These are phyloP conservation scores for fruit fly (Drosophila melanogaster) DNA, from an alignment of 1,140 invertebrate species.

Conservation along the genomic window Release_6_plus_ISO1_MT NT_037436.4:18057501-18058000, in stretches of 20 bases:
- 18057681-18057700: conserved; percentile 51
- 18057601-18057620: conserved; percentile 26
- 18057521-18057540: background rate
- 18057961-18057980: too few species aligned
- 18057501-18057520: too few species aligned
- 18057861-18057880: background rate
- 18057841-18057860: conserved; percentile 37
- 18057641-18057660: conserved; percentile 23
- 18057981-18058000: too few species aligned
- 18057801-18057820: conserved; percentile 59
- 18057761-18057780: conserved; percentile 50
- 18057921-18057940: too few species aligned
- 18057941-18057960: too few species aligned
- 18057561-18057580: conserved; percentile 12
- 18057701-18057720: conserved; percentile 38
- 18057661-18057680: conserved; percentile 47
- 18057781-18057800: conserved; percentile 39
- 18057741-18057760: conserved; percentile 20
- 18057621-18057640: conserved; percentile 9
- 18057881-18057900: background rate
- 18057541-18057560: background rate
- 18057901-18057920: too few species aligned
- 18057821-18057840: conserved; percentile 19
- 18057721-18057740: background rate
- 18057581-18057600: conserved; percentile 18